A percentile compares a stretch with the other conserved stretches of the same genome.
These are phyloP conservation scores for Helicoverpa armigera DNA, from an alignment of 1,140 invertebrate genomes.

Conservation along the genomic window DNA sequence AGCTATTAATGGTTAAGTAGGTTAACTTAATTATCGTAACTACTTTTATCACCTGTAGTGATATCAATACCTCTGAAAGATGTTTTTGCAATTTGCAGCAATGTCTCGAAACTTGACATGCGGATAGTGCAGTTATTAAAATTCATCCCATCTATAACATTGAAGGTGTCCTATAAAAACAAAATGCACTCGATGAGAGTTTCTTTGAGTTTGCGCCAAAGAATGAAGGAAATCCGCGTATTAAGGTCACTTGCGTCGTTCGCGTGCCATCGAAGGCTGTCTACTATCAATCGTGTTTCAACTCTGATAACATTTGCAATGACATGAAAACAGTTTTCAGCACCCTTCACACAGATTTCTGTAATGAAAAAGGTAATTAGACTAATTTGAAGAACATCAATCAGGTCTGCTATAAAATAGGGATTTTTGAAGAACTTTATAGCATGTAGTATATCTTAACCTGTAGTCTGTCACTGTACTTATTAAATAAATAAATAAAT, in stretches of 20 bases:
- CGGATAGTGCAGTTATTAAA: too few relatives aligned
- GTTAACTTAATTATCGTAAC: too few relatives aligned
- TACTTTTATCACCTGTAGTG: too few relatives aligned
- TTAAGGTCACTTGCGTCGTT: constrained; percentile 26
- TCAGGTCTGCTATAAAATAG: not conserved
- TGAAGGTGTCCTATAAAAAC: not conserved
- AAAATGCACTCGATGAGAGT: not conserved
- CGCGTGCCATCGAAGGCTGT: constrained; percentile 23
- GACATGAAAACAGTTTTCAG: not conserved
- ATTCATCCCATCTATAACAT: not conserved
- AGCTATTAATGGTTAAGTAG: too few relatives aligned
- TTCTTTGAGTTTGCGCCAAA: constrained; percentile 3
- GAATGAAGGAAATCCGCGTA: constrained; percentile 34
- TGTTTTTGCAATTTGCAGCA: too few relatives aligned
- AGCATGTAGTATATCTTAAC: too few relatives aligned
- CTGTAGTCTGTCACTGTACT: too few relatives aligned
- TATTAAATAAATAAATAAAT: too few relatives aligned
- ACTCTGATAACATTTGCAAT: not conserved
- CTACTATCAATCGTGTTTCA: constrained; percentile 27
- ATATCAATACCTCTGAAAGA: too few relatives aligned
- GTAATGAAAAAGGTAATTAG: too few relatives aligned
- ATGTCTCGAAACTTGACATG: too few relatives aligned
- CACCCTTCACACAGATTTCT: not conserved
- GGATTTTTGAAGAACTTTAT: too few relatives aligned
- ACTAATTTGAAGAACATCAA: not conserved